These are phyloP conservation scores for Zaprionus tsacasi DNA, from an alignment of 1,140 invertebrate genomes.

Conservation along the genomic window DNA sequence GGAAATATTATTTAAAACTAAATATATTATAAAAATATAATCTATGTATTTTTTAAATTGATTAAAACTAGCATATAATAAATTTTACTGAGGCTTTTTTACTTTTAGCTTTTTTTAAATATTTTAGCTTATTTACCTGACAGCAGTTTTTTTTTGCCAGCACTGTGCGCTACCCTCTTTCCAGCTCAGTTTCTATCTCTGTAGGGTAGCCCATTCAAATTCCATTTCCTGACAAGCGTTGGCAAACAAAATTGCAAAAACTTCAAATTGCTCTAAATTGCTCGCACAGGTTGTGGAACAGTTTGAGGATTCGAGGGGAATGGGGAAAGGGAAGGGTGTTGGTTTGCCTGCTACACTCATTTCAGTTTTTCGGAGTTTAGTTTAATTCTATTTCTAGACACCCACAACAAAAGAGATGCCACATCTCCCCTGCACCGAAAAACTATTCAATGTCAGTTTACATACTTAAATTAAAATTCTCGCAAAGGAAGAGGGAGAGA, in stretches of 20 bases:
- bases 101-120: too few relatives aligned
- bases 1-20: too few relatives aligned
- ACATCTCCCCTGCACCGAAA: slow-evolving; percentile 36
- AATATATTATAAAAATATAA: too few relatives aligned
- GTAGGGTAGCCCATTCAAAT: slow-evolving; percentile 40
- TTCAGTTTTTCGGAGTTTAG: slow-evolving; percentile 21
- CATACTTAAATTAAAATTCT: slow-evolving; percentile 82
- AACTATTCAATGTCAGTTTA: slow-evolving; percentile 83
- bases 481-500: slow-evolving; percentile 42
- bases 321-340: background rate
- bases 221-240: slow-evolving; percentile 51
- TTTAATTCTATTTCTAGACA: slow-evolving; percentile 38
- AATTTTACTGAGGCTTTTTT: too few relatives aligned
- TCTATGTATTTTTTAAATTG: too few relatives aligned
- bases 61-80: too few relatives aligned
- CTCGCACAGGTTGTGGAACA: slow-evolving; percentile 25
- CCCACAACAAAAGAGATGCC: slow-evolving; percentile 59
- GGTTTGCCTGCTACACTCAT: background rate
- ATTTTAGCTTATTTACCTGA: too few relatives aligned
- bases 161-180: background rate
- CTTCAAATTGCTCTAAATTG: slow-evolving; percentile 62
- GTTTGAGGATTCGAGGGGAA: too few relatives aligned
- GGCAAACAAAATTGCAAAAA: slow-evolving; percentile 66
- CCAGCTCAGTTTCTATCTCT: slow-evolving; percentile 11
- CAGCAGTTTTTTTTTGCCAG: background rate